Evolutionary conservation across 2,888 invertebrate genomes (phyloP).

Genomic region (Gryllus longicercus): DNA sequence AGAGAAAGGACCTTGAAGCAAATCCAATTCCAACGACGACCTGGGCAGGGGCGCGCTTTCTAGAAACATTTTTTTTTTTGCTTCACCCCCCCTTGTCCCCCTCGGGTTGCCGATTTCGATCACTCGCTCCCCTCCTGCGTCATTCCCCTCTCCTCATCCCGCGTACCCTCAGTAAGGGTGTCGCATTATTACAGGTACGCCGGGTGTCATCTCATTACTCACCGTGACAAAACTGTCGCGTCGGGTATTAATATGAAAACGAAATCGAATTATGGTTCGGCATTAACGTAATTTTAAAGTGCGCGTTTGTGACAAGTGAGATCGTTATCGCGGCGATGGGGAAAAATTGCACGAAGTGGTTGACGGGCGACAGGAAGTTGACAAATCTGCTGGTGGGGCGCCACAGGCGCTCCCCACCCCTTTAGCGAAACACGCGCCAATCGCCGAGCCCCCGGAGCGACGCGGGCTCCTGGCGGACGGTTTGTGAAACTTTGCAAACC

Average conservation of each 20-base stretch:
- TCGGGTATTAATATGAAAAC: conserved; percentile 30
- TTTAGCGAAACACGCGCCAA: no score
- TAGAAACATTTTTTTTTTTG: no score
- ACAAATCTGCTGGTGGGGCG: neutral
- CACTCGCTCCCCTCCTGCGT: no score
- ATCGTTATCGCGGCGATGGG: neutral
- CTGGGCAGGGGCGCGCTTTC: no score
- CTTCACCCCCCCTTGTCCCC: no score
- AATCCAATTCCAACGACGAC: conserved; percentile 30
- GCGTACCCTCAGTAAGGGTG: no score
- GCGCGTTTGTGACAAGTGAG: conserved; percentile 8
- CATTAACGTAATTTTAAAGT: neutral
- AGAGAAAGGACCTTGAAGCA: conserved; percentile 25
- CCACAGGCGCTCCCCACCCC: neutral
- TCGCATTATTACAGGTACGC: neutral
- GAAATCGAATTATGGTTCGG: conserved; percentile 19
- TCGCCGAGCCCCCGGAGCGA: no score
- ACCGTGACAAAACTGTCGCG: conserved; percentile 26
- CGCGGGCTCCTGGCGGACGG: no score
- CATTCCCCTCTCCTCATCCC: no score
- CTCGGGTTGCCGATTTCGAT: no score
- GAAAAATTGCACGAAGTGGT: neutral
- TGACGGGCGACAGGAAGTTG: neutral
- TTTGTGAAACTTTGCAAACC: no score
- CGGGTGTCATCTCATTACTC: conserved; percentile 26